These are phyloP conservation scores for Calidris pygmaea DNA, from an alignment of 2,113 vertebrate genomes.

Conservation along the genomic window DNA sequence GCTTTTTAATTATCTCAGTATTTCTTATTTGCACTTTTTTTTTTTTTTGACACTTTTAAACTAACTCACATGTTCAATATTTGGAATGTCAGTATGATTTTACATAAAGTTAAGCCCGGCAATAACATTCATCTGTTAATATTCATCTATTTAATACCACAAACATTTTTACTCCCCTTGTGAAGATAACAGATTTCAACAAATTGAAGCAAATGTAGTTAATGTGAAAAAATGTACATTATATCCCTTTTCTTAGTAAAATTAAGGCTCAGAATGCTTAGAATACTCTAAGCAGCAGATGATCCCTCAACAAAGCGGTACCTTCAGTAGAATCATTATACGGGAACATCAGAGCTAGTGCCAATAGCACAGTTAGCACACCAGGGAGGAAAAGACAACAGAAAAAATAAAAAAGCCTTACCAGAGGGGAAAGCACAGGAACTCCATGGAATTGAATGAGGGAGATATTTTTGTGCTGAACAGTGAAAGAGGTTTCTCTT, in stretches of 20 bases:
- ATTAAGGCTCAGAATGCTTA: background rate
- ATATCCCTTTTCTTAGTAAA: background rate
- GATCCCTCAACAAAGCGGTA: background rate
- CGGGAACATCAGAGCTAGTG: background rate
- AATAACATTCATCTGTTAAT: background rate
- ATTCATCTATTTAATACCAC: background rate
- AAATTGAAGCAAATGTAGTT: background rate
- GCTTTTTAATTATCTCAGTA: background rate
- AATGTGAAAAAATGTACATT: background rate
- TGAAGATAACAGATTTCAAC: background rate
- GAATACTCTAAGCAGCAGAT: background rate
- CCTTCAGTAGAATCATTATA: background rate
- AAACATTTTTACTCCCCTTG: background rate
- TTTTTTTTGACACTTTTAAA: background rate
- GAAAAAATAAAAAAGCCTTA: constrained; percentile 53
- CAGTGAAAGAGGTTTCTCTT: constrained; percentile 36
- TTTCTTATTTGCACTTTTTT: background rate
- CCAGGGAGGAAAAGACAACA: background rate
- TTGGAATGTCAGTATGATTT: background rate
- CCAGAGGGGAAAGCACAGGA: constrained; percentile 87
- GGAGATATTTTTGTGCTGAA: constrained; percentile 69
- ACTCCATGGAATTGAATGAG: constrained; percentile 84
- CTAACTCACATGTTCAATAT: background rate
- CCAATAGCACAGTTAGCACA: background rate
- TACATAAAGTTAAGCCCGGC: background rate